Evolutionary conservation across 2,797 vertebrate species (phyloP), one percentile per base, ranked within the genome.

Genomic region (Diplodus puntazzo): DNA sequence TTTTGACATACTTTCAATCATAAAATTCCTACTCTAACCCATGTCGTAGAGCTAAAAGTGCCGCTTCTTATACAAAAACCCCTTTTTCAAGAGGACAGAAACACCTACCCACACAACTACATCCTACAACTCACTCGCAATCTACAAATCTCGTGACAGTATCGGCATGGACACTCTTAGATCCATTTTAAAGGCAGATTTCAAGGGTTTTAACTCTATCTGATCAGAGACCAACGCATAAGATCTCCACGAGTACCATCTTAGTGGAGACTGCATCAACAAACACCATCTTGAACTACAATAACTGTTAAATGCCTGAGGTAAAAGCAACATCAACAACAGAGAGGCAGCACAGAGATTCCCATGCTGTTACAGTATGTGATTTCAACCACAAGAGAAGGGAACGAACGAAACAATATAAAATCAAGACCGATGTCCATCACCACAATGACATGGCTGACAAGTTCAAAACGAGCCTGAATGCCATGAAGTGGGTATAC

Each of bases 351-450:
- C 25, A 20, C 42, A 34, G 20, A 21, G 17, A n/a, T 58, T 2
- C 27, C 17, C 18, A 45, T 43, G 10, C 12, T 50, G 62, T 59
- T n/a, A 75, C 20, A 63, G 0, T 2, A 63, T 58, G 49, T 11
- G 48, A 1, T 17, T 67, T 30, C 1, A 25, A 54, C 73, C 64
- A 81, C 66, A 62, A 58, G 59, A 78, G 59, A 50, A 16, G 39
- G 45, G 25, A 11, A 59, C n/a, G 42, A 61, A 79, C 2, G 4
- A 62, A 50, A 74, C n/a, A 21, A 27, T 77, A 73, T 87, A 65
- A 84, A 83, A 88, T 87, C 80, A 73, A 83, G 67, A 68, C 78
- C 21, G 10, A 45, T 42, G 45, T 77, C 80, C 68, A 75, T 90
- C 81, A 73, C 49, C 75, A 60, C 34, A 23, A 70, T 57, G 78